Evolutionary conservation across 1,140 invertebrate species (phyloP), one percentile per base, ranked within the genome.

Genomic region (Phymastichus coffea): DNA sequence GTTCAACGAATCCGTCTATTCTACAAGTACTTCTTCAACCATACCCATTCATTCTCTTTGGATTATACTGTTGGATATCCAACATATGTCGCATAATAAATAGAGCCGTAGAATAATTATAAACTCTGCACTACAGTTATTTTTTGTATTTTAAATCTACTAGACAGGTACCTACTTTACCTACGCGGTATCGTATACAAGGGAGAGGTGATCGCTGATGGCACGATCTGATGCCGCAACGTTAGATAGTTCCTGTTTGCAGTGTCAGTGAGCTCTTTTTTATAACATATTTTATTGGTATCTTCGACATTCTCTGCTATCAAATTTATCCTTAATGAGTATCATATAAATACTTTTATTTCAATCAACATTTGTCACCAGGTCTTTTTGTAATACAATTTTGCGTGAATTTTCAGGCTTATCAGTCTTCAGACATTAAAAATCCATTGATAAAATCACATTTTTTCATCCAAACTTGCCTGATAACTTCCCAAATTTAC

Each of bases 141-240:
- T 68, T 66, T 74, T 63, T 64, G 51, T 61, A 66, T 54, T 68
- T 53, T 70, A 70, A 68, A 55, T 64, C 68, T 68, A 74, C 62
- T 63, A 71, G 75, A 77, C 76, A 79, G 77, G 77, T 79, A 77
- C 75, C 77, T 79, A 78, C 73, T 77, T 75, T 79, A 77, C 76
- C 74, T 77, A 78, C 75, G 65, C 74, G 75, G 75, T 78, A 77
- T 79, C 76, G 76, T 78, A 79, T 78, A 78, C 76, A 73, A 72
- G 68, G 20, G 51, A 20, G 25, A 54, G 23, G 23, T 26, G 38
- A 69, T 76, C 72, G 71, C 70, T 67, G 65, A 61, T 51, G 25
- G 71, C 71, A 72, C 77, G 72, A 77, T 79, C 77, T 71, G 67
- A 74, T 68, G 71, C 73, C 66, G 68, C 73, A 65, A 76, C 75